phyloP scores from a whole-genome alignment of 2,888 invertebrate species.

The Thereva nobilitata region DNA sequence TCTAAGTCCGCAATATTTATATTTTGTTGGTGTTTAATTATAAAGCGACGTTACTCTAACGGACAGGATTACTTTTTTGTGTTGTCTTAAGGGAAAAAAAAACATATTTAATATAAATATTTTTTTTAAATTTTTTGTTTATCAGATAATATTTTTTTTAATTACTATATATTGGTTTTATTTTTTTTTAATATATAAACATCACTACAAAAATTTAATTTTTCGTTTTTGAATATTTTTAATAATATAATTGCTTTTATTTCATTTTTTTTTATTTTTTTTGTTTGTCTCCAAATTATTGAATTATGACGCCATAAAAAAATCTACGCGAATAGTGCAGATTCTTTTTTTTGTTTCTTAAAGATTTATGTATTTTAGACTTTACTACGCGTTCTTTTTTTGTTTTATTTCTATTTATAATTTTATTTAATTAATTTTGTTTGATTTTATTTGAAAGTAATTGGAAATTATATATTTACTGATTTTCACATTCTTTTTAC shows the following conservation, averaged over 20 bases:
- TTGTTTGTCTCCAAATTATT: too few species aligned
- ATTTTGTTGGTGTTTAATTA: constrained; percentile 7
- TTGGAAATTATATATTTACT: too few species aligned
- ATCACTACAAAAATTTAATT: constrained; percentile 18
- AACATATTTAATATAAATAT: constrained; percentile 30
- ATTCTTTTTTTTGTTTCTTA: too few species aligned
- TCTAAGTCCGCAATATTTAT: constrained; percentile 4
- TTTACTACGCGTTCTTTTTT: too few species aligned
- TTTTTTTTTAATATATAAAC: constrained; percentile 22
- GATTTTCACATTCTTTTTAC: too few species aligned
- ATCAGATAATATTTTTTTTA: constrained; percentile 22
- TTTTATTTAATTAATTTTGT: too few species aligned
- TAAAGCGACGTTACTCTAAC: constrained; percentile 42
- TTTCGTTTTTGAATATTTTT: too few species aligned
- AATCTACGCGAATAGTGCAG: too few species aligned
- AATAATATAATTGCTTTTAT: not conserved
- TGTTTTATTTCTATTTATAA: too few species aligned
- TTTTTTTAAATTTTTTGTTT: constrained; percentile 18
- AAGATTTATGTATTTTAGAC: too few species aligned
- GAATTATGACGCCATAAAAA: too few species aligned
- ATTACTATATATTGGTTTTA: not conserved
- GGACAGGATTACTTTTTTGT: constrained; percentile 30
- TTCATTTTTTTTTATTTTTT: constrained; percentile 16
- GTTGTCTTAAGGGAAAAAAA: constrained; percentile 16
- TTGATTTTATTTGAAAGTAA: too few species aligned